Conservation (phyloP, 2,113 vertebrate genomes). For the Jacana jacana region DNA sequence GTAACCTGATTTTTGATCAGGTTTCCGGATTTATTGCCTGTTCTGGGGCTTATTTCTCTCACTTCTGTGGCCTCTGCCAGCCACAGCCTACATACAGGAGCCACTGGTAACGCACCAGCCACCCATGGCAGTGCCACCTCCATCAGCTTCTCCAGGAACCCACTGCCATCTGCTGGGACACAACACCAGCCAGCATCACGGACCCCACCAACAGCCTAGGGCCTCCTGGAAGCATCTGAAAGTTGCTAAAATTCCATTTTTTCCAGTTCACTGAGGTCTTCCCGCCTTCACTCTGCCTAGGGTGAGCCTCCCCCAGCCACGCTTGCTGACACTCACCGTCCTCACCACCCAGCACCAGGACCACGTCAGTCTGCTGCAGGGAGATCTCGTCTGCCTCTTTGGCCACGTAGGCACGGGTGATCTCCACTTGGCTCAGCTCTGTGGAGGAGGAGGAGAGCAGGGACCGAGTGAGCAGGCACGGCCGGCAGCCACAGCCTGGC, state of each 20-base stretch:
- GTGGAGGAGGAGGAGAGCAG: not conserved
- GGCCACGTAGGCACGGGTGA: constrained; percentile 85
- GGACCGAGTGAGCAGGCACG: not conserved
- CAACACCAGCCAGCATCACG: not conserved
- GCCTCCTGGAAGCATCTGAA: not conserved
- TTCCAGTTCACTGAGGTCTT: rapidly evolving
- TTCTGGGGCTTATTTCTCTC: not conserved
- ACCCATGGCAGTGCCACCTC: not conserved
- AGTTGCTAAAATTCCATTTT: not conserved
- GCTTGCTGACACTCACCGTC: constrained; percentile 73
- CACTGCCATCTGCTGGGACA: not conserved
- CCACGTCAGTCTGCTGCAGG: constrained; percentile 87
- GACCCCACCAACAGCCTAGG: not conserved
- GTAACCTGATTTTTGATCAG: not conserved
- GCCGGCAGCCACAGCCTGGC: not conserved
- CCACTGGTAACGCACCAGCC: not conserved
- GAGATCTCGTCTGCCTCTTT: constrained; percentile 87
- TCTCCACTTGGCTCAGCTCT: constrained; percentile 89
- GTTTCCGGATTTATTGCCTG: not conserved
- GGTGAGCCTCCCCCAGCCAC: not conserved
- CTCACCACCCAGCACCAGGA: constrained; percentile 82
- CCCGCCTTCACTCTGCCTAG: rapidly evolving
- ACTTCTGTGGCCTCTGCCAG: not conserved
- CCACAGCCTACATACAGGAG: not conserved
- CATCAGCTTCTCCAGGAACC: not conserved